Percentiles rank a stretch among this genome's conserved stretches.
phyloP scores from a whole-genome alignment of 2,113 vertebrate species.

The Rhabdornis inornatus region DNA sequence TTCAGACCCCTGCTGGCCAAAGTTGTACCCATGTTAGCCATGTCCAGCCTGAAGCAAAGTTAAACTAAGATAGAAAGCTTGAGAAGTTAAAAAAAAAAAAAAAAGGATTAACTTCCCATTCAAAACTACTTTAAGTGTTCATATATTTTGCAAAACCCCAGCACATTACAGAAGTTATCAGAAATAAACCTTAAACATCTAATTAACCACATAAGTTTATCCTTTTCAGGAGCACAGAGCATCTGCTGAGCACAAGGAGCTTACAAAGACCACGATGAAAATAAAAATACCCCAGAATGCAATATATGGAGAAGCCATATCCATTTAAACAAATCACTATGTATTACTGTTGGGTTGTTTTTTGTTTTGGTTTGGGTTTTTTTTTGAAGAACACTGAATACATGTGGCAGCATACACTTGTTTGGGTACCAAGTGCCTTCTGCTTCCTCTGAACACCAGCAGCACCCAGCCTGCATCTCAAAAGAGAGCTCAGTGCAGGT shows the following conservation, averaged over 20 bases:
- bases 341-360: not conserved
- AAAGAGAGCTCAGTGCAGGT: not conserved
- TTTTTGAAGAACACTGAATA: too few relatives aligned
- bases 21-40: not conserved
- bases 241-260: not conserved
- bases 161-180: not conserved
- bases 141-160: not conserved
- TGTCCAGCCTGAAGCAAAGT: not conserved
- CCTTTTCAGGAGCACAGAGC: not conserved
- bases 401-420: not conserved
- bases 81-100: not conserved
- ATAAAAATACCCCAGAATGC: not conserved
- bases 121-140: too few relatives aligned
- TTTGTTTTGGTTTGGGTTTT: too few relatives aligned
- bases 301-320: not conserved
- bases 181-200: not conserved
- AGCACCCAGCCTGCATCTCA: rapidly evolving
- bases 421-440: not conserved
- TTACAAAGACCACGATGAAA: not conserved
- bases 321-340: not conserved
- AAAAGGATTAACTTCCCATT: too few relatives aligned
- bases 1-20: not conserved
- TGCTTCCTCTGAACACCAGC: not conserved
- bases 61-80: not conserved
- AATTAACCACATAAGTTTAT: not conserved